These are phyloP conservation scores for Bryconaethiops microstoma DNA, from an alignment of 2,797 vertebrate genomes.

Conservation along the genomic window DNA sequence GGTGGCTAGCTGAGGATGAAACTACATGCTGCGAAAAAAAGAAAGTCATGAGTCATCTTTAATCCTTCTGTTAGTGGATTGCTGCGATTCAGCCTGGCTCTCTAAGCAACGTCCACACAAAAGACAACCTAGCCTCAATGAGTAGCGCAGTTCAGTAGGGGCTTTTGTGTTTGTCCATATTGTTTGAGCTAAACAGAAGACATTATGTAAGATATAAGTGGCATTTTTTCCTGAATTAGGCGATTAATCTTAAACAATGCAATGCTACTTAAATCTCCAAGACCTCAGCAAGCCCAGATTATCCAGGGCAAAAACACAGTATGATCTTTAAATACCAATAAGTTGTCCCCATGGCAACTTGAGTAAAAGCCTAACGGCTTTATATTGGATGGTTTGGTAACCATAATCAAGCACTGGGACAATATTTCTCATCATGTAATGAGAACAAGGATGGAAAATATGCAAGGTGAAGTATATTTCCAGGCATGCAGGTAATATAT, in stretches of 20 bases:
- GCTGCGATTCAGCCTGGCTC: background rate
- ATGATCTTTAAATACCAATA: conserved; percentile 39
- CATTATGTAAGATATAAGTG: background rate
- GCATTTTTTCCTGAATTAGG: background rate
- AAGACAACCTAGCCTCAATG: background rate
- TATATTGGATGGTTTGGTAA: conserved; percentile 11
- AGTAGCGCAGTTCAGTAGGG: background rate
- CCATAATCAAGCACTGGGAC: conserved; percentile 16
- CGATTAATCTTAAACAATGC: background rate
- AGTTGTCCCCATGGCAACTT: conserved; percentile 21
- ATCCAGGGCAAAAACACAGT: conserved; percentile 5
- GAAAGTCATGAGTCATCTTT: conserved; percentile 42
- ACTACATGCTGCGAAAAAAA: conserved; percentile 4
- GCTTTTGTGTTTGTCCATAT: background rate
- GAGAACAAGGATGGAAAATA: background rate
- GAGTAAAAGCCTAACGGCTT: conserved; percentile 17
- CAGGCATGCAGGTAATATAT: no score
- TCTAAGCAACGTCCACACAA: conserved; percentile 2
- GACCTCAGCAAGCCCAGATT: background rate
- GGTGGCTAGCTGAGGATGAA: background rate
- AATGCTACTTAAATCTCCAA: background rate
- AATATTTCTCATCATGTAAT: conserved; percentile 25
- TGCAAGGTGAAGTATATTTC: background rate
- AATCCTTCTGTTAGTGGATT: conserved; percentile 25
- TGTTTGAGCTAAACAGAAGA: background rate